Evolutionary conservation across 2,113 vertebrate species (phyloP).

Genomic region (Xyrauchen texanus): DNA sequence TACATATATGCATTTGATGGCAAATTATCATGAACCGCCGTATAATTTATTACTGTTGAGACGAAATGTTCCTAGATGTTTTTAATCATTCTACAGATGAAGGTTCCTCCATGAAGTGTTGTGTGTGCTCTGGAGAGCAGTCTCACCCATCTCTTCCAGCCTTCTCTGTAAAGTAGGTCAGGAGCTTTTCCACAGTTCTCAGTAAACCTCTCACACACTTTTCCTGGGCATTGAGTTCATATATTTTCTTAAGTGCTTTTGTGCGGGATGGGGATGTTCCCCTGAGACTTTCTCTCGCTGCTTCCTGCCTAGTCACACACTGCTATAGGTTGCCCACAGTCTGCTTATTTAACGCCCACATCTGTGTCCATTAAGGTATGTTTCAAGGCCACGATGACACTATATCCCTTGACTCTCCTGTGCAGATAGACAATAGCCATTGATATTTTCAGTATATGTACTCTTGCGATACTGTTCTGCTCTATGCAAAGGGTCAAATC

Average conservation of each 20-base stretch:
- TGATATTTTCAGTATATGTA: background rate
- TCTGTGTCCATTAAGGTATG: conserved; percentile 27
- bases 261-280: conserved; percentile 26
- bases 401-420: background rate
- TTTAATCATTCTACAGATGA: no score
- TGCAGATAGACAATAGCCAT: background rate
- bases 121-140: no score
- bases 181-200: background rate
- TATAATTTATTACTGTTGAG: background rate
- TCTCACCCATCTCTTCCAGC: background rate
- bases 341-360: no score
- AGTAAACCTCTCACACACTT: conserved; percentile 33
- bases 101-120: no score
- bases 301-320: conserved; percentile 12
- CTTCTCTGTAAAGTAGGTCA: conserved; percentile 39
- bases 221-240: conserved; percentile 42
- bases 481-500: background rate
- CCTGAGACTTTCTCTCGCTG: conserved; percentile 2
- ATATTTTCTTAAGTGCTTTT: conserved; percentile 41
- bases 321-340: background rate
- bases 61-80: no score
- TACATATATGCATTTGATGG: no score
- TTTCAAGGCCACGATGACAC: background rate
- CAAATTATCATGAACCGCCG: background rate
- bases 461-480: background rate